phyloP scores from a whole-genome alignment of 2,888 invertebrate genomes.

The Oeneis ivallda region DNA sequence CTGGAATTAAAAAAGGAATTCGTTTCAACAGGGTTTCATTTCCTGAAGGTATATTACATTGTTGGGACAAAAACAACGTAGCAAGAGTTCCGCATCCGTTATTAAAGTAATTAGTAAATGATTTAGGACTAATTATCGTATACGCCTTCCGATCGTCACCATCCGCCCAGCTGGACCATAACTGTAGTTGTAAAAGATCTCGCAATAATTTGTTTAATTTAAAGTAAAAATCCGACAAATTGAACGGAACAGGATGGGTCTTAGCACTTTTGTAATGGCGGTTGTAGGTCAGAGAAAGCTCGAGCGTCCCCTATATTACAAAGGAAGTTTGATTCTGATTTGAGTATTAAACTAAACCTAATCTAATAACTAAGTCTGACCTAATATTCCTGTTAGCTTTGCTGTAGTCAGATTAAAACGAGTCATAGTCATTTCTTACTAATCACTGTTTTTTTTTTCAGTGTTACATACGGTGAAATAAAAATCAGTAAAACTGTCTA shows the following conservation, averaged over 20 bases:
- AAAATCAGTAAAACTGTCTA: no score
- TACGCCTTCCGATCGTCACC: conserved; percentile 63
- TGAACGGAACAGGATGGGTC: not conserved
- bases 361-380: no score
- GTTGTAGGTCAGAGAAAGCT: no score
- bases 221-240: conserved; percentile 2
- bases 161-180: conserved; percentile 48
- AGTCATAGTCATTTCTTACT: no score
- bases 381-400: no score
- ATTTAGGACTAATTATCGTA: conserved; percentile 72
- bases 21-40: conserved; percentile 35
- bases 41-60: conserved; percentile 37
- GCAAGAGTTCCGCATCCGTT: conserved; percentile 74
- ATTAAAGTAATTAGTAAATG: conserved; percentile 76
- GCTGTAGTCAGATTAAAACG: no score
- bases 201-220: conserved; percentile 11
- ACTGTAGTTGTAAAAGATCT: conserved; percentile 29
- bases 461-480: no score
- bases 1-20: conserved; percentile 21
- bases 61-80: conserved; percentile 39
- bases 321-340: no score
- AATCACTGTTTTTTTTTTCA: no score
- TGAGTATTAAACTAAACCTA: no score
- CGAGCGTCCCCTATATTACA: no score
- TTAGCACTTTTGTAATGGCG: not conserved